Evolutionary conservation across 2,888 invertebrate genomes (phyloP), one percentile per base, ranked within the genome.

Genomic region (Netelia virgata): DNA sequence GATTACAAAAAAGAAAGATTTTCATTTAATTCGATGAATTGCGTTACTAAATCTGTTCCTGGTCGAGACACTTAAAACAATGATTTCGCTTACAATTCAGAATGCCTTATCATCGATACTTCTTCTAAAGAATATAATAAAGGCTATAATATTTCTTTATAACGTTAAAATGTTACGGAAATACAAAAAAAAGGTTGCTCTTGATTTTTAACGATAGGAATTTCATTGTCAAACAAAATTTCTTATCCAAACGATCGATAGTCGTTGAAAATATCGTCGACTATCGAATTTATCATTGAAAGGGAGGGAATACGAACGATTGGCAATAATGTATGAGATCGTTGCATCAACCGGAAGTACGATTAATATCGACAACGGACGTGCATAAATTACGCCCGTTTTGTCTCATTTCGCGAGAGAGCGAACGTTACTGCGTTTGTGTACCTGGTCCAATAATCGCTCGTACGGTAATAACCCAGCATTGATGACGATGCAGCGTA

Each of bases 391-490:
- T 50, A 28, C n/a, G 36, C 66, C 10, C 61, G 23, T 64, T 79
- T 57, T 50, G 50, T 64, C 69, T 69, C 63, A 59, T 41, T 66
- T 57, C n/a, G 28, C 16, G 50, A 41, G 70, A 53, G 18, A 47
- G 23, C 6, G 50, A 41, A 9, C 3, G 50, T 16, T 59, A 47
- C 10, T 61, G 18, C 36, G 63, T 57, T 14, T 43, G 14, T 66
- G 28, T 55, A 50, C 20, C 18, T 20, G 28, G 57, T 16, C n/a
- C 53, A 55, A 79, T 69, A 70, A 74, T 79, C 59, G 70, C 23
- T 72, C 72, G 3, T 61, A 53, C 55, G 81, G n/a, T 73, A 72
- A 68, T 75, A 75, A 83, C 69, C 70, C 50, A 50, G 63, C 63
- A 43, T 63, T 41, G 63, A 63, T 74, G 75, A 69, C 68, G 55